Conservation (phyloP, 2,888 invertebrate species). For the Xestia sexstrigata region DNA sequence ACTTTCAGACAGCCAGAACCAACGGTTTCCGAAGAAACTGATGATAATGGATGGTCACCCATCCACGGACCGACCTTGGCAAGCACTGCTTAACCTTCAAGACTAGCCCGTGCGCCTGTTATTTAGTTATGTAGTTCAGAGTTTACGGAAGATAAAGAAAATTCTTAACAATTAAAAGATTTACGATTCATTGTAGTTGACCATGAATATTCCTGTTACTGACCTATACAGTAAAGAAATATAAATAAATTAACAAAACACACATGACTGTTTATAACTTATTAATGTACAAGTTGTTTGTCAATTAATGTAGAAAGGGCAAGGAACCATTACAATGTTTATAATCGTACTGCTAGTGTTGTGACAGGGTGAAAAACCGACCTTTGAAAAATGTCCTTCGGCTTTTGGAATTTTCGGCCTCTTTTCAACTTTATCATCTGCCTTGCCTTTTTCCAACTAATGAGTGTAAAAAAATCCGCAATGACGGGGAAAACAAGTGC, state of each 20-base stretch:
- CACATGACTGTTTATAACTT: neutral
- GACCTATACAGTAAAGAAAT: no score
- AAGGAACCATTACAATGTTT: conserved; percentile 48
- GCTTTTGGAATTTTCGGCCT: conserved; percentile 7
- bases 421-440: neutral
- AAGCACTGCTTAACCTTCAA: no score
- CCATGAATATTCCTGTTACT: no score
- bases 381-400: neutral
- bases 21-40: no score
- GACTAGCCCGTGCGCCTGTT: neutral
- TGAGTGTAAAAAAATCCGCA: neutral
- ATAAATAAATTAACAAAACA: no score
- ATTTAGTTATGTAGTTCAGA: neutral
- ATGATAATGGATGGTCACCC: no score
- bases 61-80: no score
- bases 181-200: no score
- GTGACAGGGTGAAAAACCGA: neutral
- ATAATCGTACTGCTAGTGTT: conserved; percentile 25
- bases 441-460: neutral
- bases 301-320: conserved; percentile 31
- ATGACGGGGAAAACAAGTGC: no score
- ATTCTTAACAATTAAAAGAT: no score
- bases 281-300: neutral
- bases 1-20: no score
- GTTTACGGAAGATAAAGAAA: neutral